Evolutionary conservation across 2,888 invertebrate species (phyloP).

Genomic region (Geotrupes spiniger): DNA sequence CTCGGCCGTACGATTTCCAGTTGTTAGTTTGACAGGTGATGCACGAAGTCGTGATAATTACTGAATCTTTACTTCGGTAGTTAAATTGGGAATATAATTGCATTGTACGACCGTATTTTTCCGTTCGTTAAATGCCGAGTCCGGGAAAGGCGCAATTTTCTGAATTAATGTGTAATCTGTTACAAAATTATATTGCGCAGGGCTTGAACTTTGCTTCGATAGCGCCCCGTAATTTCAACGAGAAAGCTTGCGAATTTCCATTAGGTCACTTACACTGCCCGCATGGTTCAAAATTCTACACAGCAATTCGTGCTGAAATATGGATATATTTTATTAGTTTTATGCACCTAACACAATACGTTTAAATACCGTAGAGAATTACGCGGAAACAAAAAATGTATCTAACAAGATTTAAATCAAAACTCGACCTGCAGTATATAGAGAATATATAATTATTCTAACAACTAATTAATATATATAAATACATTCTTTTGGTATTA

Average conservation of each 20-base stretch:
- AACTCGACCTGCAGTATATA: too few species aligned
- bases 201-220: not conserved
- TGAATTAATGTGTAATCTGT: slow-evolving; percentile 6
- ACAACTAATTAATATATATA: too few species aligned
- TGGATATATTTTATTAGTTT: too few species aligned
- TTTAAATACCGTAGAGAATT: too few species aligned
- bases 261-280: too few species aligned
- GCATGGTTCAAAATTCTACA: too few species aligned
- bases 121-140: slow-evolving; percentile 3
- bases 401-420: too few species aligned
- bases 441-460: too few species aligned
- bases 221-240: not conserved
- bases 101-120: not conserved
- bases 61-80: slow-evolving; percentile 6
- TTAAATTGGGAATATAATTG: slow-evolving; percentile 7
- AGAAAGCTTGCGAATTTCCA: not conserved
- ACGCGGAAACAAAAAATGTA: too few species aligned
- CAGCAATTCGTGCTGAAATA: too few species aligned
- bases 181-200: not conserved
- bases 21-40: slow-evolving; percentile 5
- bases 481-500: too few species aligned
- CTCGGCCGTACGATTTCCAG: slow-evolving; percentile 5
- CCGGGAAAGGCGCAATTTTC: slow-evolving; percentile 5
- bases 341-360: too few species aligned
- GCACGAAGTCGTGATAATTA: slow-evolving; percentile 7